These are phyloP conservation scores for Polypedilum pembai DNA, from an alignment of 1,140 invertebrate genomes.

Conservation along the genomic window DNA sequence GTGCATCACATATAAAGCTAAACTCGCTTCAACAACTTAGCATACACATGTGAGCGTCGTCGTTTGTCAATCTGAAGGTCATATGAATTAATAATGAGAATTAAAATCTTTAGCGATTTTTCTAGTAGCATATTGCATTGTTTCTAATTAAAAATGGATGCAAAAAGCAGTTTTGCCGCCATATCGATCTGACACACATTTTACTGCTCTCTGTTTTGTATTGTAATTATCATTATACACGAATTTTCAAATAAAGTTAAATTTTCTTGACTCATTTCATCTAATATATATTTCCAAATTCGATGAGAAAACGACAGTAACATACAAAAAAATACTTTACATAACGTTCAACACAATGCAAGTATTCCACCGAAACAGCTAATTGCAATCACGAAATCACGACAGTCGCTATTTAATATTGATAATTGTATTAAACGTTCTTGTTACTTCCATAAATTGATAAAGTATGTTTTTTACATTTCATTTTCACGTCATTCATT, in stretches of 20 bases:
- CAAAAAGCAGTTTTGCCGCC: not conserved
- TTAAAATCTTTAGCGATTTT: not conserved
- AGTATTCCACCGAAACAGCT: not conserved
- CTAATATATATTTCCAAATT: no score
- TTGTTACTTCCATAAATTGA: slow-evolving; percentile 12
- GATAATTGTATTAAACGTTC: slow-evolving; percentile 12
- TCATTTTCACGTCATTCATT: not conserved
- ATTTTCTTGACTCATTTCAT: no score
- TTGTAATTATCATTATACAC: no score
- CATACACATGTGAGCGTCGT: no score
- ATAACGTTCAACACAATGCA: not conserved
- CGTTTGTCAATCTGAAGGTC: not conserved
- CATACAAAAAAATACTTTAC: no score
- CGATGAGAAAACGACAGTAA: no score
- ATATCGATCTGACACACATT: no score
- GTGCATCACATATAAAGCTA: no score
- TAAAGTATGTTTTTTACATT: not conserved
- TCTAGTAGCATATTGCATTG: not conserved
- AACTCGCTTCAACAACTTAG: no score
- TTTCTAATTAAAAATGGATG: not conserved
- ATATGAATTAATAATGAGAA: not conserved
- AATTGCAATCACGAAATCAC: slow-evolving; percentile 17
- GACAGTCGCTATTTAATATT: not conserved
- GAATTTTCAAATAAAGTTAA: no score
- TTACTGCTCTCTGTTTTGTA: no score